Base-by-base conservation (phyloP, 2,888 invertebrate species). In the Tenthredo amoena region DNA sequence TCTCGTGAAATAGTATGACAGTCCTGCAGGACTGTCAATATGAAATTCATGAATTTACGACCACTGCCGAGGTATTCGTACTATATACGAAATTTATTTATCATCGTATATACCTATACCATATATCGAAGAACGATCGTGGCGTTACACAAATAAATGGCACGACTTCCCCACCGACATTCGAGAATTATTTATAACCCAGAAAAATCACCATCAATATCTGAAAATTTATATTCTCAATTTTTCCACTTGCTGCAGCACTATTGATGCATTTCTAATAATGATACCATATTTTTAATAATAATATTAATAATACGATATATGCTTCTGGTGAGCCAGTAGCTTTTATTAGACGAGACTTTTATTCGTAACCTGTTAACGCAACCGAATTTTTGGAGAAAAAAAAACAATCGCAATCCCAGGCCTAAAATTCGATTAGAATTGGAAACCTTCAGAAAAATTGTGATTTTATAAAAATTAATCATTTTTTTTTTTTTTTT, bases 91-190 rank as follows among this genome's bases (percentile, higher is more conserved):
- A 62, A 62, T 62, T 62, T 62, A 62, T 62, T 62, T 62, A 62
- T 62, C 62, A 26, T 26, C 62, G 26, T 21, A 26, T 26, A 26
- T 62, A 62, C 26, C 7, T 62, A 26, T 62, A 62, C 2, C 26
- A 62, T 62, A 62, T 26, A 62, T 62, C 26, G 62, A 55, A 26
- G 62, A 62, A 62, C 62, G 62, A 62, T 62, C 62, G 62, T 26
- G 62, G 62, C 62, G 62, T 62, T 62, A 62, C 62, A 62, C 62
- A 62, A 62, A 62, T 62, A 62, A 62, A 62, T 62, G 12, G 62
- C 62, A 62, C 62, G 62, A 62, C 62, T 62, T 62, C 62, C 62
- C 62, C 62, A 62, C 26, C 26, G 62, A 62, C 1, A 62, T 62
- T 62, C 4, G 62, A 62, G 26, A 62, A 62, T 62, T 62, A 62